Base-by-base conservation (phyloP, 30 jellyfish, hydroid and myxozoan species). In the Aurelia aurita complex sp. Pacific region DNA sequence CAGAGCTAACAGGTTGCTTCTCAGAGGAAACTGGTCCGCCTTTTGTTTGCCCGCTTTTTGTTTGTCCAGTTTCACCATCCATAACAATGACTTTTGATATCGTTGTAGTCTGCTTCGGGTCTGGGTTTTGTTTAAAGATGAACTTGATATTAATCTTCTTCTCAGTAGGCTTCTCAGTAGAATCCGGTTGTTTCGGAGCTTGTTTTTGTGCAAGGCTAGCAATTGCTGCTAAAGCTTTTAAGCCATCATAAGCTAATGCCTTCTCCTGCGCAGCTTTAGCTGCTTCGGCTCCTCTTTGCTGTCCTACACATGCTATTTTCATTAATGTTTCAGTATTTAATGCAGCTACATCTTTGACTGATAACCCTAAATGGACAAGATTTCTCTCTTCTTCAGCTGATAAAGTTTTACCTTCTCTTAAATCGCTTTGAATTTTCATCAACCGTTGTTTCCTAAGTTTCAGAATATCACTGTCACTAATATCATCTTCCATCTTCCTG, bases 361-460 rank as follows among this genome's bases (percentile, higher is more conserved):
- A 40, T 36, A 79, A 79, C 62, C 89, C 89, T 33, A 79, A 50
- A 79, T 79, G 67, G 63, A 67, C 63, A 34, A 79, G 80, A 64
- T 79, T 79, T 18, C 89, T 40, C 62, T 66, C 80, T 57, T 79
- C 89, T 79, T 79, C 89, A 5, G 73, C 73, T 9, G 78, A 35
- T n/a, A 79, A 67, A n/a, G 67, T 12, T 52, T 67, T 79, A 6
- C 89, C 89, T 79, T 79, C 89, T 60, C 40, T 64, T 54, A 79
- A 64, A 53, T 79, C 89, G 38, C 67, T 67, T 34, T 64, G 67
- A n/a, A 79, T 79, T 42, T 42, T 79, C 46, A 46, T 79, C 33
- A 79, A 75, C 73, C 89, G 67, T 52, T 67, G 67, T 35, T 66
- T 52, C 35, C 89, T 79, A 23, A 79, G 53, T 79, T 46, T 79